Evolutionary conservation across 2,113 vertebrate genomes (phyloP), one percentile per base, ranked within the genome.

Genomic region (Maylandia zebra): DNA sequence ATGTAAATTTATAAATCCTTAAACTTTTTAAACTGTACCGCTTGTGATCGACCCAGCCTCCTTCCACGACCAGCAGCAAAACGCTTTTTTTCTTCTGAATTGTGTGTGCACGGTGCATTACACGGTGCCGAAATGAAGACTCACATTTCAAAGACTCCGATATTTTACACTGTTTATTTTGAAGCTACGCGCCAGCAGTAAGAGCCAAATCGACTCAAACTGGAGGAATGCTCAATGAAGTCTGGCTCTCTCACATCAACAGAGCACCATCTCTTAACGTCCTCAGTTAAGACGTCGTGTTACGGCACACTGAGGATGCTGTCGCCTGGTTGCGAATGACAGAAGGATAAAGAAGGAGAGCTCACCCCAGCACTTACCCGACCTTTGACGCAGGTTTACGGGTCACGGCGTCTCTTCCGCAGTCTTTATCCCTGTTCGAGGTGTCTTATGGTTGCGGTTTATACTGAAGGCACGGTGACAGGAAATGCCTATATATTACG

Each of bases 321-420:
- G 81, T 27, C 1, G 38, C 13, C 69, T 84, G 83, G 24, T 30
- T 76, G 43, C 19, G 27, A 32, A 78, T 50, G 57, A 66, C 78
- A 66, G 30, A 12, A 4, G 38, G 83, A 30, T 32, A 10, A 34
- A 55, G n/a, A 4, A 17, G 11, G 8, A 38, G 50, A 45, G 8
- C 48, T 55, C 11, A 16, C 2, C 12, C 14, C 12, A 17, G 19
- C 74, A 89, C 93, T 89, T 76, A 94, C 90, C 93, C 81, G 71
- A 36, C 8, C 80, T 87, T 76, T 91, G 86, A 64, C 81, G 92
- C 81, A 80, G 86, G 41, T 64, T 69, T 83, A 53, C 5, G 43
- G 81, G 74, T 88, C 81, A 32, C 10, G 13, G 32, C 81, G 82
- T 86, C 81, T 80, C 16, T 48, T 55, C 81, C 85, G 50, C 74